Evolutionary conservation across 2,888 invertebrate genomes (phyloP), one percentile per base, ranked within the genome.

Genomic region (Perizoma affinitatum): DNA sequence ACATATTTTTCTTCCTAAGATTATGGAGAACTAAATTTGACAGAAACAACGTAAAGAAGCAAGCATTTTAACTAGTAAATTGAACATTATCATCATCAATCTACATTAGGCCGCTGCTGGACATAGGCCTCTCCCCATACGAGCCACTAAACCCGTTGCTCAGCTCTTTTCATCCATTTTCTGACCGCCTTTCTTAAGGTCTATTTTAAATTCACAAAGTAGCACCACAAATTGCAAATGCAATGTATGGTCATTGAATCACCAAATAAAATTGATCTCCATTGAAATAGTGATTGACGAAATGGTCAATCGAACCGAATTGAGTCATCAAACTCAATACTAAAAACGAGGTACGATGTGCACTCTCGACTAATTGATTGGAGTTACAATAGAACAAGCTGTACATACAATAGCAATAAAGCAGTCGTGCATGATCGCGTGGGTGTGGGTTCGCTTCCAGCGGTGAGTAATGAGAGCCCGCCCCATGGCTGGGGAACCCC

Each of bases 401-500:
- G 42, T 50, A 50, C 44, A 36, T 50, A 50, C 44, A 42, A 45
- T 36, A 43, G 49, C 53, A 38, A 60, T 67, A 65, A 65, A 63
- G 35, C 33, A 10, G 63, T 34, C 11, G 46, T 53, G 48, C 53
- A 56, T 22, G 42, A 58, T 63, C 48, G 59, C 52, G 56, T 44
- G 57, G 58, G 66, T 50, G 64, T 54, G 63, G 66, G 48, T 45
- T 63, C 11, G 53, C 49, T 52, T 36, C 35, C 51, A 54, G 54
- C 41, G 61, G 42, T 54, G 57, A 57, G 49, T 62, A 66, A 65
- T 54, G 53, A 55, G 11, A 33, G 48, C 41, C 40, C 52, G 34
- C 34, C 35, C 53, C 63, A 22, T 61, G 70, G 57, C 48, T 43
- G 53, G 69, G 65, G 62, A 67, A 68, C 58, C 61, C 63, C 67